A percentile compares a stretch with the other conserved stretches of the same genome.
These are phyloP conservation scores for Alethe castanea DNA, from an alignment of 2,113 vertebrate species.

Conservation along the genomic window DNA sequence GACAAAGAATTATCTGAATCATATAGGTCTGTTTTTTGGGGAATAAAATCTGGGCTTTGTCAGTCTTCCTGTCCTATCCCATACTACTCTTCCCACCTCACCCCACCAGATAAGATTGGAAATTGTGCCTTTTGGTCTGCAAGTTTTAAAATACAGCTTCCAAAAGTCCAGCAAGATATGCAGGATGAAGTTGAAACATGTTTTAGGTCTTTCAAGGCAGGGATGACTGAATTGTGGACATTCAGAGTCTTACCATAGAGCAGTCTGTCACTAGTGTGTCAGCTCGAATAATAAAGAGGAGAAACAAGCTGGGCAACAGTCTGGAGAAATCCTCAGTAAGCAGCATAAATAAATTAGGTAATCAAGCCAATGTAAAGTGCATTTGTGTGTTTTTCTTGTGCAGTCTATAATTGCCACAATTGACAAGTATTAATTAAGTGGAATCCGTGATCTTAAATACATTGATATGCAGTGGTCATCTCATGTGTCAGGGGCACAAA, in stretches of 20 bases:
- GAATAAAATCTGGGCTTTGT: background rate
- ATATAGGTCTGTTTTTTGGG: background rate
- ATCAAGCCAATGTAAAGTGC: background rate
- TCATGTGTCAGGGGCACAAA: rapidly evolving
- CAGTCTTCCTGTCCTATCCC: background rate
- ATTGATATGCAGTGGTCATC: background rate
- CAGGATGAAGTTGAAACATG: background rate
- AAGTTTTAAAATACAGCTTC: background rate
- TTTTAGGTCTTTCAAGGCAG: background rate
- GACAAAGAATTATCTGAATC: background rate
- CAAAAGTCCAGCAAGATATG: background rate
- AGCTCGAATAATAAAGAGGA: background rate
- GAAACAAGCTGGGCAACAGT: background rate
- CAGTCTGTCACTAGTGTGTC: background rate
- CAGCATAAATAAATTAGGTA: background rate
- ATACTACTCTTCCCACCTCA: background rate
- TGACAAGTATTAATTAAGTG: background rate
- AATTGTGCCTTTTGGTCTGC: background rate
- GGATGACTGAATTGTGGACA: background rate
- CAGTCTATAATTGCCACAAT: background rate
- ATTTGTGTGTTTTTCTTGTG: background rate
- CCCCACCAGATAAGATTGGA: background rate
- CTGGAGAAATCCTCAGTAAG: background rate
- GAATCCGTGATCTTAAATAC: background rate
- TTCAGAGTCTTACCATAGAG: background rate